These are phyloP conservation scores for Sebastes ruberrimus DNA, from an alignment of 2,797 vertebrate species.

Conservation along the genomic window DNA sequence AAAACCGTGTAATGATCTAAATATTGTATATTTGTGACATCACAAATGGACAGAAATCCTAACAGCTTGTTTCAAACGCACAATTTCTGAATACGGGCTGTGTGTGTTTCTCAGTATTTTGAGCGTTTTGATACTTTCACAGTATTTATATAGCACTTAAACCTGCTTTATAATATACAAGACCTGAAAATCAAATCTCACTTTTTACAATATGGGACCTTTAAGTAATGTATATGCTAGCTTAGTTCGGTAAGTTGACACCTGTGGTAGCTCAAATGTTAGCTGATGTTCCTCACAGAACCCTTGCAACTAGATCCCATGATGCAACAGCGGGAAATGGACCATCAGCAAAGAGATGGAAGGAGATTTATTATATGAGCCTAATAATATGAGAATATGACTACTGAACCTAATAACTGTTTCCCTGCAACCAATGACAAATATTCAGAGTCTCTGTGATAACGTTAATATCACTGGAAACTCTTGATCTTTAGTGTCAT, in stretches of 20 bases:
- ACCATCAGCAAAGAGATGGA: background rate
- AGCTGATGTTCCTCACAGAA: background rate
- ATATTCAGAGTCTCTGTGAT: background rate
- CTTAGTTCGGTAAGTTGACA: background rate
- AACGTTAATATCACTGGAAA: background rate
- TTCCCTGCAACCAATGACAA: background rate
- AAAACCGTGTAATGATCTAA: no score
- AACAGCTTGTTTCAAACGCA: no score
- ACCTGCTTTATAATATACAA: no score
- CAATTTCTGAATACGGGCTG: no score
- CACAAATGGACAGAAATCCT: no score
- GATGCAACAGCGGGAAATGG: background rate
- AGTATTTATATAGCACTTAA: no score
- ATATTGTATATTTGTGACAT: no score
- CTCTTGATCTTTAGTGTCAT: background rate
- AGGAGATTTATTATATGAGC: background rate
- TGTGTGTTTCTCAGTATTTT: no score
- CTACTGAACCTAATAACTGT: background rate
- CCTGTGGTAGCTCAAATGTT: background rate
- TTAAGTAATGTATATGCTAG: background rate
- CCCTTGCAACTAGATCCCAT: background rate
- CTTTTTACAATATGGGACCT: no score
- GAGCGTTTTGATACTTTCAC: no score
- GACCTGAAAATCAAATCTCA: no score
- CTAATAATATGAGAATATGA: background rate